A percentile compares a stretch with the other conserved stretches of the same genome.
These are phyloP conservation scores for Pseudomyrmex gracilis DNA, from an alignment of 1,140 invertebrate genomes.

Conservation along the genomic window DNA sequence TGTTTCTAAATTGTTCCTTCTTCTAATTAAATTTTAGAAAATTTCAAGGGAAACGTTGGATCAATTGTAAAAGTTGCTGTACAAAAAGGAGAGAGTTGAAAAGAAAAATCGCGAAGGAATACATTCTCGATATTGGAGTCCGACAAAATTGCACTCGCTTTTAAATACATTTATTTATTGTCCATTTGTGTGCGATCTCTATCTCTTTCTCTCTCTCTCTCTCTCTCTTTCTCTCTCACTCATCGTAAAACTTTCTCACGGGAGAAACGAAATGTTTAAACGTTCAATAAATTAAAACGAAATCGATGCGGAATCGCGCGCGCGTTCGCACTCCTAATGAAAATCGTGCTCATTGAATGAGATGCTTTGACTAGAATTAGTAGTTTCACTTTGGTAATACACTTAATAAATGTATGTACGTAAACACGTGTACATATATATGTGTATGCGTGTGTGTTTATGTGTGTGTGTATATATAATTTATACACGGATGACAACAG, in stretches of 20 bases:
- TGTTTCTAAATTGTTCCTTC: neutral
- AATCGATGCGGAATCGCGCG: conserved; percentile 13
- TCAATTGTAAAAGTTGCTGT: neutral
- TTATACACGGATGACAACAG: conserved; percentile 72
- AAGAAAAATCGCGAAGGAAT: conserved; percentile 1
- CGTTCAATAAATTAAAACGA: neutral
- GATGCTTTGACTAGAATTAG: conserved; percentile 44
- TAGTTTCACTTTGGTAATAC: conserved; percentile 31
- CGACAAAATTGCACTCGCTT: conserved; percentile 48
- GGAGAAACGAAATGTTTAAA: neutral
- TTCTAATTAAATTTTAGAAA: neutral
- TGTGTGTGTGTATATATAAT: conserved; percentile 54
- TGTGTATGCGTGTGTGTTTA: neutral
- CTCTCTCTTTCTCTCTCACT: neutral
- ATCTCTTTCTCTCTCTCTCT: too few species aligned
- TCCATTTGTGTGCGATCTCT: conserved; percentile 60
- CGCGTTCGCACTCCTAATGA: conserved; percentile 7
- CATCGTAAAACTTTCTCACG: conserved; percentile 25
- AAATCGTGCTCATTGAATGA: conserved; percentile 11
- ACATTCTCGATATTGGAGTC: conserved; percentile 37
- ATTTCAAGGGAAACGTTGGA: conserved; percentile 3
- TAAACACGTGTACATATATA: neutral
- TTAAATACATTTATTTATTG: conserved; percentile 71
- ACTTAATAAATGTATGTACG: conserved; percentile 45
- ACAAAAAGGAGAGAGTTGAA: conserved; percentile 16